These are phyloP conservation scores for Sylvilagus floridanus DNA, from an alignment of 2,797 vertebrate species.

Conservation along the genomic window DNA sequence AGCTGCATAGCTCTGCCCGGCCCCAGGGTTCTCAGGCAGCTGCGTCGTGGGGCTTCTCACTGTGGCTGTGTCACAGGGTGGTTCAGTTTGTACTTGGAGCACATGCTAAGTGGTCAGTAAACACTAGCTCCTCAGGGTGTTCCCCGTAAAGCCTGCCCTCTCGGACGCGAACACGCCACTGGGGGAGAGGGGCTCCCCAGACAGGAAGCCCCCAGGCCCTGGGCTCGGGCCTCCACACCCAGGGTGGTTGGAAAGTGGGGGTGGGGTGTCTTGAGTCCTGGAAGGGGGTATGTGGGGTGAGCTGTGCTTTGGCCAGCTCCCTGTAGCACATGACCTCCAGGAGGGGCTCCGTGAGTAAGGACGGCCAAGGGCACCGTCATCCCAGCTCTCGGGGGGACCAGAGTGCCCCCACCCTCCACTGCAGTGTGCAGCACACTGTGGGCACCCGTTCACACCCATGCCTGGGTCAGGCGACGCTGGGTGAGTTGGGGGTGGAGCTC, in stretches of 20 bases:
- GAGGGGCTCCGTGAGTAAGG: conserved; percentile 49
- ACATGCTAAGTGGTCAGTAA: neutral
- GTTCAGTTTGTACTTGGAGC: neutral
- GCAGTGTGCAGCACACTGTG: neutral
- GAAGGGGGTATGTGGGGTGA: neutral
- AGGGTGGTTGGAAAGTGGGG: neutral
- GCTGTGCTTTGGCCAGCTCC: conserved; percentile 37
- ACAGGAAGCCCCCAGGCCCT: neutral
- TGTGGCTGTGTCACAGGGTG: neutral
- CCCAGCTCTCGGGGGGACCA: conserved; percentile 7
- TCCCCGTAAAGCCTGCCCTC: neutral
- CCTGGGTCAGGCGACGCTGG: neutral
- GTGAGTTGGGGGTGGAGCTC: neutral
- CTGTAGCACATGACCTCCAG: conserved; percentile 39
- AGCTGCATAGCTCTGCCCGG: neutral
- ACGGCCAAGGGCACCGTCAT: conserved; percentile 24
- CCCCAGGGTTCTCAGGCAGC: neutral
- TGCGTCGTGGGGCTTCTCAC: neutral
- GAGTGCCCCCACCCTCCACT: neutral
- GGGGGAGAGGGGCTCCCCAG: neutral
- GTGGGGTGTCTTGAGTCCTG: neutral
- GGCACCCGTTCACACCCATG: neutral
- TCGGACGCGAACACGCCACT: neutral
- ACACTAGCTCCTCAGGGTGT: neutral
- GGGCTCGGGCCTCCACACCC: neutral